phyloP scores from a whole-genome alignment of 1,140 invertebrate genomes.

The Heterodera schachtii region DNA sequence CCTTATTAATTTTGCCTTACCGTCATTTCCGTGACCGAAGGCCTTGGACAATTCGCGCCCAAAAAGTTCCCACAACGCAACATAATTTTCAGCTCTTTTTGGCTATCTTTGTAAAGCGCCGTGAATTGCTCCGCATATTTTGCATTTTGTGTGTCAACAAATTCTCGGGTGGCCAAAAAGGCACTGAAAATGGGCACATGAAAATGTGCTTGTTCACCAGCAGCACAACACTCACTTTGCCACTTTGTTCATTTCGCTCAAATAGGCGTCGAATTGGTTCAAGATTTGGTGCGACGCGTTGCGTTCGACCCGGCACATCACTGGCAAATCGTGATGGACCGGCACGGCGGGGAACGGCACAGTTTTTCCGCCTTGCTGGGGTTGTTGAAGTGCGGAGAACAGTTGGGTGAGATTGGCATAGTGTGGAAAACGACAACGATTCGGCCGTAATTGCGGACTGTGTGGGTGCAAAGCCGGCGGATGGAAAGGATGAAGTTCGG shows the following conservation, averaged over 20 bases:
- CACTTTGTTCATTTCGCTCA: constrained; percentile 40
- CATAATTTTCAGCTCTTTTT: constrained; percentile 30
- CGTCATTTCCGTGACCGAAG: constrained; percentile 15
- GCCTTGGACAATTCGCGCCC: constrained; percentile 31
- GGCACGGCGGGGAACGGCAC: constrained; percentile 32
- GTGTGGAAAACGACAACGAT: background rate
- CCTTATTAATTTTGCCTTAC: background rate
- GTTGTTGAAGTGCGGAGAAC: constrained; percentile 16
- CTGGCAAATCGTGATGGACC: constrained; percentile 36
- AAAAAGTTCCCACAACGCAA: constrained; percentile 42
- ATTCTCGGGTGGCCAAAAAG: constrained; percentile 43
- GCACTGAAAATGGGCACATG: constrained; percentile 29
- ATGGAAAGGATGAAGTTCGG: background rate
- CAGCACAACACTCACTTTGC: constrained; percentile 29
- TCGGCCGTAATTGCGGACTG: background rate
- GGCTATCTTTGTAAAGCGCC: constrained; percentile 25
- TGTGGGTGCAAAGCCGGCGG: background rate
- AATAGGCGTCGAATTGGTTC: constrained; percentile 27
- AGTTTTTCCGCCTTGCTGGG: background rate
- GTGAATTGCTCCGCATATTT: constrained; percentile 40
- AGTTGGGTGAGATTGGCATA: background rate
- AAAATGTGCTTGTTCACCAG: constrained; percentile 11
- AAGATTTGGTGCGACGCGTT: constrained; percentile 9
- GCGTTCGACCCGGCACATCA: constrained; percentile 11
- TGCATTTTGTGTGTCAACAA: constrained; percentile 34